These are phyloP conservation scores for Charadrius vociferus DNA, from an alignment of 2,113 vertebrate genomes.

Conservation along the genomic window DNA sequence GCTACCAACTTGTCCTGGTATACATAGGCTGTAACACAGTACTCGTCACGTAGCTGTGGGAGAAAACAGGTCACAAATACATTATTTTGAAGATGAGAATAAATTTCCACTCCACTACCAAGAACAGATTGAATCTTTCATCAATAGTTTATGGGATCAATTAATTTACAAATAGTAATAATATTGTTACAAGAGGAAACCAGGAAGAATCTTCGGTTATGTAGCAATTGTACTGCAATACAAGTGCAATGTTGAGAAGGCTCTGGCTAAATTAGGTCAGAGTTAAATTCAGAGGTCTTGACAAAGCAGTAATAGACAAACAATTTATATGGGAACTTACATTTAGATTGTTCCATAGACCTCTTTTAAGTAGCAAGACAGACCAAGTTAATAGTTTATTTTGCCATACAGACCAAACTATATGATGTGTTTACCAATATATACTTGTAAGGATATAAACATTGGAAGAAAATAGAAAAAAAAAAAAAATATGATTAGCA, in stretches of 20 bases:
- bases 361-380: background rate
- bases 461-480: background rate
- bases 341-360: background rate
- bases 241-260: background rate
- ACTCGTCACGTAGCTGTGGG: background rate
- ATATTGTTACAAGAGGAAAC: background rate
- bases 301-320: background rate
- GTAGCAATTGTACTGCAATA: background rate
- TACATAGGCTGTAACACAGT: fast-evolving
- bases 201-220: background rate
- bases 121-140: background rate
- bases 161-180: background rate
- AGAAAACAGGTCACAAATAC: background rate
- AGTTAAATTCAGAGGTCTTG: background rate
- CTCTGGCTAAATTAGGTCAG: background rate
- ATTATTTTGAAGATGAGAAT: background rate
- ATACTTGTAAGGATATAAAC: background rate
- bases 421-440: background rate
- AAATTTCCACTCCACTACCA: background rate
- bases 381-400: background rate
- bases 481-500: background rate
- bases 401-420: background rate
- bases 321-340: background rate
- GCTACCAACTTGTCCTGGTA: background rate
- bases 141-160: background rate